These are phyloP conservation scores for Elmis aenea DNA, from an alignment of 2,888 invertebrate genomes.

Conservation along the genomic window DNA sequence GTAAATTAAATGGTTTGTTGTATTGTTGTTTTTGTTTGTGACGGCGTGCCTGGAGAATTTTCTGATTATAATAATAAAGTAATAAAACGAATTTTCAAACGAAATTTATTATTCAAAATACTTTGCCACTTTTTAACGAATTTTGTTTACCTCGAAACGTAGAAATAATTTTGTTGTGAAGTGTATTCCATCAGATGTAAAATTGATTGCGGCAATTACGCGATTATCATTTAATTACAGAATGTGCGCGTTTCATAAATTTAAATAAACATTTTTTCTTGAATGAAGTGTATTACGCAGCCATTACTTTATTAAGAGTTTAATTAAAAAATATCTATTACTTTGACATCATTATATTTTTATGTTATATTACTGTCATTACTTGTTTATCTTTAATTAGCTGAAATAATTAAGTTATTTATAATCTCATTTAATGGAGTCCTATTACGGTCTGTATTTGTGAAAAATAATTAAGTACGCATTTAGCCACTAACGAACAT, in stretches of 20 bases:
- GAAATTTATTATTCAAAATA: too few species aligned
- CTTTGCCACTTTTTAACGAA: too few species aligned
- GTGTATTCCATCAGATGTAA: too few species aligned
- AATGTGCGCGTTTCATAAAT: conserved; percentile 7
- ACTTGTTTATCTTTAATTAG: conserved; percentile 8
- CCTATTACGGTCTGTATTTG: conserved; percentile 6
- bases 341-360: conserved; percentile 12
- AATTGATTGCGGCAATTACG: too few species aligned
- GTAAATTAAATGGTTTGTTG: too few species aligned
- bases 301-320: conserved; percentile 7
- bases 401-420: conserved; percentile 13
- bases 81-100: too few species aligned
- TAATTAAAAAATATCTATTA: conserved; percentile 9
- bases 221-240: conserved; percentile 8
- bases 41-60: too few species aligned
- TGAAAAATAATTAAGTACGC: conserved; percentile 9
- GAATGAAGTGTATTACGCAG: conserved; percentile 5
- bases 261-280: conserved; percentile 5
- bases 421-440: conserved; percentile 9
- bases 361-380: conserved; percentile 5
- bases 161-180: too few species aligned
- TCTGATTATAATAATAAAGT: too few species aligned
- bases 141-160: too few species aligned
- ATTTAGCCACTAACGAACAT: conserved; percentile 6
- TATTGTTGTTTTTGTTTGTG: too few species aligned